These are phyloP conservation scores for Chloropsis hardwickii DNA, from an alignment of 2,113 vertebrate species.

Conservation along the genomic window DNA sequence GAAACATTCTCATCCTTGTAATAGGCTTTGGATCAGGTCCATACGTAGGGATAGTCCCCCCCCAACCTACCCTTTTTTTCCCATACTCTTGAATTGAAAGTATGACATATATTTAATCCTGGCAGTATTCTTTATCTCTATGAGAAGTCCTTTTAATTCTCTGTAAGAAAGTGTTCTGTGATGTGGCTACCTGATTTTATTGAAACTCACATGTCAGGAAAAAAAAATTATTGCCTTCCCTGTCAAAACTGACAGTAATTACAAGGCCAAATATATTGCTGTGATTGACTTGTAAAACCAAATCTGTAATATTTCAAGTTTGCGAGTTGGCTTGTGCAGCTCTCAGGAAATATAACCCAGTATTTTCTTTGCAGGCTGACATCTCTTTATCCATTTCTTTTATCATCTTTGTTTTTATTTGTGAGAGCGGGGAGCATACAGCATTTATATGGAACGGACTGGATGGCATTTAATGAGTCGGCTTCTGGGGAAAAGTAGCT, in stretches of 20 bases:
- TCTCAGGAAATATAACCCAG: slow-evolving; percentile 9
- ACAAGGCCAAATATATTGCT: slow-evolving; percentile 44
- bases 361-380: slow-evolving; percentile 3
- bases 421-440: neutral
- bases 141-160: slow-evolving; percentile 44
- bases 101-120: slow-evolving; percentile 31
- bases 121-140: slow-evolving; percentile 30
- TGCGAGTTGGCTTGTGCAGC: neutral
- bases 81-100: neutral
- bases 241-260: slow-evolving; percentile 62
- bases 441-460: neutral
- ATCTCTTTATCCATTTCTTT: slow-evolving; percentile 35
- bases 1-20: neutral
- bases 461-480: neutral
- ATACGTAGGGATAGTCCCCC: neutral
- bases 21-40: neutral
- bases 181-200: slow-evolving; percentile 52
- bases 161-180: slow-evolving; percentile 30
- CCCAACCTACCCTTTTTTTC: rapidly evolving
- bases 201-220: slow-evolving; percentile 21
- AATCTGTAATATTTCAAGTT: slow-evolving; percentile 56
- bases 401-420: slow-evolving; percentile 42
- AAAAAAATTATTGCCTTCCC: slow-evolving; percentile 14
- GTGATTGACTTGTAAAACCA: slow-evolving; percentile 55
- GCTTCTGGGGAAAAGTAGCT: slow-evolving; percentile 13